A percentile compares a stretch with the other conserved stretches of the same genome.
These are phyloP conservation scores for Amphiduros pacificus DNA, from an alignment of 2,888 invertebrate species.

Conservation along the genomic window DNA sequence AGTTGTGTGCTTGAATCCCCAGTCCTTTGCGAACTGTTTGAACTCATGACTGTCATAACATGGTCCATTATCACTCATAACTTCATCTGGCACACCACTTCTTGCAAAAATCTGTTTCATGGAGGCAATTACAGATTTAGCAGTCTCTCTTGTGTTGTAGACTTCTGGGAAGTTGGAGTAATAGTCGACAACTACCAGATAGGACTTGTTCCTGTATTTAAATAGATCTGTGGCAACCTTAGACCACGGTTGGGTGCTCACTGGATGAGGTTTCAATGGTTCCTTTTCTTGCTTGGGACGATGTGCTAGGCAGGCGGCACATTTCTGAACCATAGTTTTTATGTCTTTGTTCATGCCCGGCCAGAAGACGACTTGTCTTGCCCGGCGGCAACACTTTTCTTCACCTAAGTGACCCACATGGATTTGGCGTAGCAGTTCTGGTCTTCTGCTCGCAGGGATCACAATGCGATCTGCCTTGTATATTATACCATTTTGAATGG, in stretches of 20 bases:
- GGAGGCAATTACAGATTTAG: constrained; percentile 8
- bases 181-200: constrained; percentile 22
- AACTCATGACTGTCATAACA: constrained; percentile 28
- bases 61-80: constrained; percentile 30
- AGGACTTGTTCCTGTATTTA: constrained; percentile 4
- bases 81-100: constrained; percentile 27
- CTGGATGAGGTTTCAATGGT: constrained; percentile 20
- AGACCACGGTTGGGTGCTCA: constrained; percentile 13
- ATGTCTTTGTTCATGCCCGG: constrained; percentile 27
- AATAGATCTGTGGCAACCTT: constrained; percentile 21
- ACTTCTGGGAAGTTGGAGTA: constrained; percentile 14
- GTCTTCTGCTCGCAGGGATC: constrained; percentile 10
- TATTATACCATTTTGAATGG: constrained; percentile 6
- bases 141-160: not conserved
- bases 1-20: constrained; percentile 16
- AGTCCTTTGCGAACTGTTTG: constrained; percentile 11
- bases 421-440: constrained; percentile 8
- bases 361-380: constrained; percentile 23
- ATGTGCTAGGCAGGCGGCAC: constrained; percentile 9
- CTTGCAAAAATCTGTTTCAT: constrained; percentile 26
- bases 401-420: constrained; percentile 22
- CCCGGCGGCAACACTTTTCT: constrained; percentile 17
- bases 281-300: constrained; percentile 7
- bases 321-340: constrained; percentile 14
- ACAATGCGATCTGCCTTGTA: constrained; percentile 18